Percentiles rank a stretch among this genome's conserved stretches.
Evolutionary conservation across 2,113 vertebrate species (phyloP).

Genomic region (Ictidomys tridecemlineatus): DNA sequence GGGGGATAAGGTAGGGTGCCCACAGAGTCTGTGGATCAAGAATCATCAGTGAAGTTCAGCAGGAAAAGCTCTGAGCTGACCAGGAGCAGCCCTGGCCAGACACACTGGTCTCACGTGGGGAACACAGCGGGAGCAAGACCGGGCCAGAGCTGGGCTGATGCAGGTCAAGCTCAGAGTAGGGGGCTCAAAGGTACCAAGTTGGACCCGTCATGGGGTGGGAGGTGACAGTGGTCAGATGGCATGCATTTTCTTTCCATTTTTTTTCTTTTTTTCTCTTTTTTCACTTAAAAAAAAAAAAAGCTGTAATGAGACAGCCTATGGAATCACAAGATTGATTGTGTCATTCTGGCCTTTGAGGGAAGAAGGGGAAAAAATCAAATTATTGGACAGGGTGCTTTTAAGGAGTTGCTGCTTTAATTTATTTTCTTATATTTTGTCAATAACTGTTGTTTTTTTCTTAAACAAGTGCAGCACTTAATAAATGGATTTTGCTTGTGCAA

Average conservation of each 20-base stretch:
- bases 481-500: constrained; percentile 83
- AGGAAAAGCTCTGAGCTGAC: neutral
- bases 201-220: neutral
- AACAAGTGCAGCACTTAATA: constrained; percentile 84
- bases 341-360: constrained; percentile 84
- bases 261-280: neutral
- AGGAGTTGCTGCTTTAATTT: constrained; percentile 83
- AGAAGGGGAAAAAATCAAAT: constrained; percentile 84
- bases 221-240: neutral
- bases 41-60: neutral
- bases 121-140: neutral
- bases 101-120: neutral
- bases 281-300: constrained; percentile 80
- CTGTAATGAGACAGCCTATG: constrained; percentile 74
- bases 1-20: neutral
- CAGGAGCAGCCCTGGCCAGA: no score
- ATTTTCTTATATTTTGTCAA: constrained; percentile 88
- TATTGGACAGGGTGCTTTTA: constrained; percentile 85
- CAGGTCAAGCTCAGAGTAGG: neutral
- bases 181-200: neutral
- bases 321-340: constrained; percentile 83
- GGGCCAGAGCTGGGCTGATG: no score
- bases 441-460: constrained; percentile 82
- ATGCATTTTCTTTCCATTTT: neutral
- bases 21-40: neutral